Evolutionary conservation across 2,113 vertebrate genomes (phyloP).

Genomic region (Saguinus midas): DNA sequence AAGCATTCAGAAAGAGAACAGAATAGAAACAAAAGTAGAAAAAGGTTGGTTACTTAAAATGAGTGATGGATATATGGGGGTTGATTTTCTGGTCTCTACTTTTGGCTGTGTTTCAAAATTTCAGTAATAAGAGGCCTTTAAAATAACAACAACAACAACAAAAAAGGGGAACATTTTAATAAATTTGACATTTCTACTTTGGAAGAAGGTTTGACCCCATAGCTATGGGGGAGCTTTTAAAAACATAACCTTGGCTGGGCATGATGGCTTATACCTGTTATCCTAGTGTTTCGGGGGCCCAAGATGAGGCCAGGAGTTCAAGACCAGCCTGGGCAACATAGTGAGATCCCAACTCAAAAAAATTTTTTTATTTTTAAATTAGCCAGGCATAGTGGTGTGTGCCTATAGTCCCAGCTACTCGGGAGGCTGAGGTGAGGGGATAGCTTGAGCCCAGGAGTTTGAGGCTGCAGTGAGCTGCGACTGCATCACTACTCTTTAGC

Average conservation of each 20-base stretch:
- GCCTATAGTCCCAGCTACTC: too few relatives aligned
- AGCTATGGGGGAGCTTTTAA: background rate
- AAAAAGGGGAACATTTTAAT: background rate
- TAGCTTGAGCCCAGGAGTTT: too few relatives aligned
- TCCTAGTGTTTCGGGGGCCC: too few relatives aligned
- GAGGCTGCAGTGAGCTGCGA: too few relatives aligned
- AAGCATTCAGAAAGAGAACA: background rate
- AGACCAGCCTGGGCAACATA: too few relatives aligned
- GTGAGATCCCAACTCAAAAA: too few relatives aligned
- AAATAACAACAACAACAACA: background rate
- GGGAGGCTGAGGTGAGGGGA: too few relatives aligned
- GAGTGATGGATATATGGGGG: background rate
- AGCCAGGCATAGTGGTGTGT: too few relatives aligned
- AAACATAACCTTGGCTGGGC: background rate
- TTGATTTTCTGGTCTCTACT: background rate
- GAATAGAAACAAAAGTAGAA: background rate
- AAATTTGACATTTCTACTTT: background rate
- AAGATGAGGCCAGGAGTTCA: too few relatives aligned
- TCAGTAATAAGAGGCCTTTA: background rate
- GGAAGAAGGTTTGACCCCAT: background rate
- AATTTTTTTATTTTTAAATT: too few relatives aligned
- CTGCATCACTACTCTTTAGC: too few relatives aligned
- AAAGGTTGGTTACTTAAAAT: background rate
- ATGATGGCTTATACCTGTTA: too few relatives aligned
- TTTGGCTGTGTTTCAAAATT: background rate